Evolutionary conservation across 1,140 invertebrate species (phyloP), one percentile per base, ranked within the genome.

Genomic region (Magallana ariakensis): DNA sequence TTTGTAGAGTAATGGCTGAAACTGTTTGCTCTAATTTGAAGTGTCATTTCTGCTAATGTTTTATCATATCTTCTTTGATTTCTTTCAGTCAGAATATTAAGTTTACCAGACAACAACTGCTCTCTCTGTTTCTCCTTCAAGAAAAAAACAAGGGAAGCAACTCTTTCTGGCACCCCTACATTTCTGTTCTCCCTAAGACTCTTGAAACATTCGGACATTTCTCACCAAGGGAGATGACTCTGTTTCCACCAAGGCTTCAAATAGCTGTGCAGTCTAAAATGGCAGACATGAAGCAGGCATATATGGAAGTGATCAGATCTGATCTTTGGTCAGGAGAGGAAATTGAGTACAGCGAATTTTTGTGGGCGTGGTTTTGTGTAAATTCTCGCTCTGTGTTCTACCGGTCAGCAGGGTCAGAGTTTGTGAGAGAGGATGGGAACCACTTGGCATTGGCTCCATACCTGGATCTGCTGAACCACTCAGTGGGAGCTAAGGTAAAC

Each of bases 401-500:
- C 53, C 55, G 89, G 60, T 85, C 80, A 55, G 53, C 70, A 6
- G 16, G 46, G 81, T 87, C 85, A 82, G 86, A 88, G 26, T 87
- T 88, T 58, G 46, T 91, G 33, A 80, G n/a, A 22, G 89, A 82
- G 81, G 87, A 85, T 84, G 95, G 89, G 93, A 95, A 96, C 92
- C 94, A 96, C 60, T 90, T 95, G 90, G 97, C 97, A 9, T 92
- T 98, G 19, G 97, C 96, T 70, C 97, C 97, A 3, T 97, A 96
- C 89, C 93, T 98, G 26, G 97, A 98, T 94, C 95, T 98, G 87
- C 95, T 97, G 84, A 98, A 98, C 95, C 97, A 98, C 93, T 95
- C 95, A 15, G 92, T 94, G 86, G 86, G 87, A 54, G 96, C 96
- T 58, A 93, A 94, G 89, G 94, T 60, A 60, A 60, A n/a, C 33